Percentiles rank a stretch among this genome's conserved stretches.
Conservation (phyloP, 2,113 vertebrate genomes). For the Syngnathoides biaculeatus region DNA sequence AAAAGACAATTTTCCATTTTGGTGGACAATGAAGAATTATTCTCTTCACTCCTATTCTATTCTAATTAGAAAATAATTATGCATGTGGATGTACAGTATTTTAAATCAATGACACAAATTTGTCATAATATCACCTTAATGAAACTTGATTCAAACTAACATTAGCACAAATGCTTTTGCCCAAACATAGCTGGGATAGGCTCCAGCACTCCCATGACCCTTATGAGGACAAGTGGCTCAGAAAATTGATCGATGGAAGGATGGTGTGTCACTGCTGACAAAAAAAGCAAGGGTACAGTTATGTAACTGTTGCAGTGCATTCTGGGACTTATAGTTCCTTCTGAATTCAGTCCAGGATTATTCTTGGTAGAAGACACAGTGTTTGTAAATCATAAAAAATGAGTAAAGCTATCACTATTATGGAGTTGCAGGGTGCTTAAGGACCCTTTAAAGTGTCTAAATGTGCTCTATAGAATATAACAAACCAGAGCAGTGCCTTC, state of each 20-base stretch:
- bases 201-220: too few relatives aligned
- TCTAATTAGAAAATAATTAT: neutral
- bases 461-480: neutral
- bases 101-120: neutral
- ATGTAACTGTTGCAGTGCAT: neutral
- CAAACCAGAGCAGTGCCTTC: neutral
- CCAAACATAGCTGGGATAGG: too few relatives aligned
- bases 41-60: too few relatives aligned
- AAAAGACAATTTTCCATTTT: too few relatives aligned
- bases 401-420: too few relatives aligned
- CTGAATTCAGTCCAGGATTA: neutral
- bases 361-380: neutral
- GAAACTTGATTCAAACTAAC: neutral
- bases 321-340: neutral
- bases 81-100: neutral
- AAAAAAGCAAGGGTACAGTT: neutral
- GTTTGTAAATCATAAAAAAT: neutral
- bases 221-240: too few relatives aligned
- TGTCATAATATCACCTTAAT: too few relatives aligned
- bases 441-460: neutral
- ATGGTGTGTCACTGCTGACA: neutral
- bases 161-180: neutral
- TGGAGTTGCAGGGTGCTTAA: too few relatives aligned
- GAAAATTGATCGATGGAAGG: too few relatives aligned
- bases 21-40: too few relatives aligned